A percentile compares a stretch with the other conserved stretches of the same genome.
Evolutionary conservation across 2,888 invertebrate genomes (phyloP).

Genomic region (Epirrhoe tristata): DNA sequence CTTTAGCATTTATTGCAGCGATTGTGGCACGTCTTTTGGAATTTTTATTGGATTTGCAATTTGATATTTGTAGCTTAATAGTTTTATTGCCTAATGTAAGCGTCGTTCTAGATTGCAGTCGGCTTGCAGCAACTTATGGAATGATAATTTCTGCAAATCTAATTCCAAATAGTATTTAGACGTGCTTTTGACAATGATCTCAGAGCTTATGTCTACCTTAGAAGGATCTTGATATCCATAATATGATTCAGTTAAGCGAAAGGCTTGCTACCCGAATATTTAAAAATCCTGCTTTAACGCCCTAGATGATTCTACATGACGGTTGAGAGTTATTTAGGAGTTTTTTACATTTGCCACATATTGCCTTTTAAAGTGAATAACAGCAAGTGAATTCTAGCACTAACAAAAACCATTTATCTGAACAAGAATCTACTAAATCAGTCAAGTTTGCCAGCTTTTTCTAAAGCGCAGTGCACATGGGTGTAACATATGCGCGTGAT

Average conservation of each 20-base stretch:
- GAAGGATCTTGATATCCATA: too few relatives aligned
- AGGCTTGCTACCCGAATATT: too few relatives aligned
- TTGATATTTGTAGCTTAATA: constrained; percentile 8
- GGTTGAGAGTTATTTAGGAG: too few relatives aligned
- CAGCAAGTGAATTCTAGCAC: neutral
- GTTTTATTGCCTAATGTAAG: neutral
- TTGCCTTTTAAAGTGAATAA: neutral
- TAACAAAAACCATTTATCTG: constrained; percentile 13
- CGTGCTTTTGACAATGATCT: too few relatives aligned
- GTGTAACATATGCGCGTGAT: constrained; percentile 23
- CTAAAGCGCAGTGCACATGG: constrained; percentile 10
- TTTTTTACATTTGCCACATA: neutral
- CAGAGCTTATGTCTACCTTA: too few relatives aligned
- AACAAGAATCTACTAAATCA: constrained; percentile 9
- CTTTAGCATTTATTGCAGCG: constrained; percentile 42
- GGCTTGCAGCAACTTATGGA: too few relatives aligned
- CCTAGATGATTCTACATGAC: too few relatives aligned
- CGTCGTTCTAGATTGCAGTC: neutral
- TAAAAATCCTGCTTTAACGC: too few relatives aligned
- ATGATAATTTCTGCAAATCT: too few relatives aligned
- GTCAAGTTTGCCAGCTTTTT: constrained; percentile 14
- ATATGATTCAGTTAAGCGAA: too few relatives aligned
- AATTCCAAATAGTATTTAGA: too few relatives aligned
- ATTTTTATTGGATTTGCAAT: constrained; percentile 30
- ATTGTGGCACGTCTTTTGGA: constrained; percentile 33